These are phyloP conservation scores for Calidris pugnax DNA, from an alignment of 2,113 vertebrate genomes.

Conservation along the genomic window DNA sequence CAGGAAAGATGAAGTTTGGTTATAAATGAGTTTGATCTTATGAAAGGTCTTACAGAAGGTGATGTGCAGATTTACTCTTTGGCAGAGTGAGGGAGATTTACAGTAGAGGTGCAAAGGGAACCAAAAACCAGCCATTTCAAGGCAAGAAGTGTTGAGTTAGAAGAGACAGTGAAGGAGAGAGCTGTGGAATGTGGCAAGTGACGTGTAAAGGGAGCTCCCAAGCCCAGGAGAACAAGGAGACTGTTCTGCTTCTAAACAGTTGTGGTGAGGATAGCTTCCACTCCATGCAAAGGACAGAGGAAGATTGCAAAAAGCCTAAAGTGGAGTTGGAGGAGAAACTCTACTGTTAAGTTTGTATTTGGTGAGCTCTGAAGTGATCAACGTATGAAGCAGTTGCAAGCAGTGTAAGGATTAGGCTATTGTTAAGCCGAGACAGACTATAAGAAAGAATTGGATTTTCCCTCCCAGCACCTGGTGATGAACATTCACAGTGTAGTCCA, in stretches of 20 bases:
- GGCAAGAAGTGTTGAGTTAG: neutral
- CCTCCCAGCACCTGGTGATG: neutral
- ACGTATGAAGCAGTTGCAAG: neutral
- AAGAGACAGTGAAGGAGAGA: neutral
- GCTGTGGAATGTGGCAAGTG: neutral
- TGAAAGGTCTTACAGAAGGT: neutral
- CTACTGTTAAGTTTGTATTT: neutral
- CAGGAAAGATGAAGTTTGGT: neutral
- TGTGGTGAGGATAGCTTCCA: neutral
- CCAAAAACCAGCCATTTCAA: neutral
- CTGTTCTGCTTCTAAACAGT: neutral
- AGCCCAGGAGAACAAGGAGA: neutral
- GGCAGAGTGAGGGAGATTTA: neutral
- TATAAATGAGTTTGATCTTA: neutral
- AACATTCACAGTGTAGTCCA: neutral
- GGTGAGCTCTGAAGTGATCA: neutral
- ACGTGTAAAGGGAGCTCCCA: neutral
- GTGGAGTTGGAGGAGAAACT: neutral
- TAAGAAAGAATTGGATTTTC: constrained; percentile 13
- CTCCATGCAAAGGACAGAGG: neutral
- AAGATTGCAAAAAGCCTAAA: neutral
- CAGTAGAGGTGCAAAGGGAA: neutral
- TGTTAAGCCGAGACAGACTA: neutral
- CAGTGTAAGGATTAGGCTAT: neutral
- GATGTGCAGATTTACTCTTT: neutral